Evolutionary conservation across 2,113 vertebrate genomes (phyloP).

Genomic region (Prochilodus magdalenae): DNA sequence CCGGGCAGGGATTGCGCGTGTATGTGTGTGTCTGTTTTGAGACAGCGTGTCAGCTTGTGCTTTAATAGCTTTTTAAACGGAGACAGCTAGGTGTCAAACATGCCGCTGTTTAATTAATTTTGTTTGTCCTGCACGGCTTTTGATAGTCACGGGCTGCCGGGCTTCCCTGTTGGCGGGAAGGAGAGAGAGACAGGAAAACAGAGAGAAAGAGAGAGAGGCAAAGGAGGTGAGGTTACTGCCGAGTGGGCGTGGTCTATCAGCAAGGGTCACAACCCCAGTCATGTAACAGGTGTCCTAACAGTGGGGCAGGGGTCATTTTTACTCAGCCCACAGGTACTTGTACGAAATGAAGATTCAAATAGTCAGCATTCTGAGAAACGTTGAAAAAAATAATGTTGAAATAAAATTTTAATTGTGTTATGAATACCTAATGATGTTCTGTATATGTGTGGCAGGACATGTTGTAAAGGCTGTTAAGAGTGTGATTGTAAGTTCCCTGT

Average conservation of each 20-base stretch:
- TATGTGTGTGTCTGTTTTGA: slow-evolving; percentile 54
- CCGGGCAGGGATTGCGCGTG: slow-evolving; percentile 17
- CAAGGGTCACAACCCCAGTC: slow-evolving; percentile 14
- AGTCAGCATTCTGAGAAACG: no score
- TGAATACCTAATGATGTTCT: no score
- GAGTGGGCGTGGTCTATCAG: slow-evolving; percentile 16
- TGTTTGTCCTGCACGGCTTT: slow-evolving; percentile 77
- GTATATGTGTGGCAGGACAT: no score
- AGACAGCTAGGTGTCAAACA: slow-evolving; percentile 78
- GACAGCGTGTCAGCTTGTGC: slow-evolving; percentile 69
- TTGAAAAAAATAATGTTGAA: no score
- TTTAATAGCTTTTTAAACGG: slow-evolving; percentile 77
- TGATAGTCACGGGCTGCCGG: slow-evolving; percentile 76
- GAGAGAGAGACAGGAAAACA: slow-evolving; percentile 54
- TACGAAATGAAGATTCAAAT: no score
- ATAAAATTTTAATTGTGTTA: no score
- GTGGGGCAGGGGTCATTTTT: not conserved
- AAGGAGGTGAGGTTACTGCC: slow-evolving; percentile 44
- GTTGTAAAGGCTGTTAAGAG: no score
- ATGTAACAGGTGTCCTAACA: slow-evolving; percentile 22
- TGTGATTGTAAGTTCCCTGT: no score
- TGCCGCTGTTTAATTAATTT: slow-evolving; percentile 82
- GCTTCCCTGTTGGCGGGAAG: slow-evolving; percentile 65
- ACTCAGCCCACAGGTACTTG: no score
- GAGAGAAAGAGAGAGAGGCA: not conserved